phyloP scores from a whole-genome alignment of 2,797 vertebrate species.

The Tapirus indicus region DNA sequence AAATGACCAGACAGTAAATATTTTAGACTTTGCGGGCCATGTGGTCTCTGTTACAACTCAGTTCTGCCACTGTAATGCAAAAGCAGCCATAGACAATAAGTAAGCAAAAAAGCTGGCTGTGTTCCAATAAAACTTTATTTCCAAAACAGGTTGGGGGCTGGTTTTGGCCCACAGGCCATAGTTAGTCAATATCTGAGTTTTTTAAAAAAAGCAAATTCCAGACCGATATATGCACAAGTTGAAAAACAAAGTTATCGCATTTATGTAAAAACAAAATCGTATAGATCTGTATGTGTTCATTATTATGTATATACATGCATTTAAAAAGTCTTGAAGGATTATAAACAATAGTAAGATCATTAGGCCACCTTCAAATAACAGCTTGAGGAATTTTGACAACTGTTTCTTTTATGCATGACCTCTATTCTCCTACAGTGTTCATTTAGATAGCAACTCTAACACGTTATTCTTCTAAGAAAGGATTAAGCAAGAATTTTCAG shows the following conservation, averaged over 20 bases:
- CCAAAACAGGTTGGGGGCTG: background rate
- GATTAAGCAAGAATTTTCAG: background rate
- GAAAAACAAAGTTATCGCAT: background rate
- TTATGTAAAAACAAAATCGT: background rate
- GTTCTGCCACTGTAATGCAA: background rate
- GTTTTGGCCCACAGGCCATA: background rate
- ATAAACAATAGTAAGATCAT: background rate
- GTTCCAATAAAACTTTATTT: constrained; percentile 33
- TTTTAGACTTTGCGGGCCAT: background rate
- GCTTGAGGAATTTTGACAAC: background rate
- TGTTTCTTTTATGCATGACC: background rate
- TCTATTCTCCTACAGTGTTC: background rate
- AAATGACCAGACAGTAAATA: background rate
- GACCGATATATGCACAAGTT: background rate
- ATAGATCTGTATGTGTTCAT: background rate
- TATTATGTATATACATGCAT: background rate
- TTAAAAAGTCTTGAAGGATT: constrained; percentile 38
- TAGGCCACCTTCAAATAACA: background rate
- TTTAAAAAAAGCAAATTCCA: background rate
- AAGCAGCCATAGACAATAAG: background rate
- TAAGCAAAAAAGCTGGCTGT: background rate
- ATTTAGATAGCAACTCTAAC: background rate
- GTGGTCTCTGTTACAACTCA: background rate
- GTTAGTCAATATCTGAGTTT: background rate
- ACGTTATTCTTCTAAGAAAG: constrained; percentile 30